Percentiles rank a stretch among this genome's conserved stretches.
Conservation (phyloP, 2,888 invertebrate species). For the Drosophila fungiperda region DNA sequence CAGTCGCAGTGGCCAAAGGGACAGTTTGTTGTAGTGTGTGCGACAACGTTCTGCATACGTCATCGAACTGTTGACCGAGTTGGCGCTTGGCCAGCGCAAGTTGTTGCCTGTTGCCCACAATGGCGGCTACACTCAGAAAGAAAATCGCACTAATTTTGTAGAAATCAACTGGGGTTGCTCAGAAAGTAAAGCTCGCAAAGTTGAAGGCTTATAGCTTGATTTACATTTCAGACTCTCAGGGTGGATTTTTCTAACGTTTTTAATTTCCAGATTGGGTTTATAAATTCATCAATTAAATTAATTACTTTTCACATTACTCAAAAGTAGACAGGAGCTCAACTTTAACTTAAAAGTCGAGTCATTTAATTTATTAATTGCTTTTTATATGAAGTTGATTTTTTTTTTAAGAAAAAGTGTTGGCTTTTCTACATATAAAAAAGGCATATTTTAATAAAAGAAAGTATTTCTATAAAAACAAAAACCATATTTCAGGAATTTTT, state of each 20-base stretch:
- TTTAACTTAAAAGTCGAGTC: background rate
- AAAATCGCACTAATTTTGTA: background rate
- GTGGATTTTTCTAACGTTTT: background rate
- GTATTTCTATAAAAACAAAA: too few relatives aligned
- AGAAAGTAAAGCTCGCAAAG: background rate
- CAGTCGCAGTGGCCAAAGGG: slow-evolving; percentile 32
- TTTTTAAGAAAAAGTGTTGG: background rate
- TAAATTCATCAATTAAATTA: background rate
- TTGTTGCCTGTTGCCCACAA: slow-evolving; percentile 69
- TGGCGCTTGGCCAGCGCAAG: slow-evolving; percentile 72
- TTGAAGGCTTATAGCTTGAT: background rate
- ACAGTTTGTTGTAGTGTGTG: slow-evolving; percentile 25
- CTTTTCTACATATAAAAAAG: too few relatives aligned
- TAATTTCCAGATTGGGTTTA: too few relatives aligned
- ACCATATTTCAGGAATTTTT: background rate
- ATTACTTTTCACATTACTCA: background rate
- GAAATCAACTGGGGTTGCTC: background rate
- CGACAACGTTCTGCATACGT: slow-evolving; percentile 74
- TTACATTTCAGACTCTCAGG: background rate
- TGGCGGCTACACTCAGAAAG: background rate
- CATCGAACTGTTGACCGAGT: slow-evolving; percentile 81
- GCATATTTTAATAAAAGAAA: background rate
- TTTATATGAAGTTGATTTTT: background rate
- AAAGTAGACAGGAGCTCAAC: background rate
- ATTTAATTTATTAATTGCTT: background rate